Conservation (phyloP, 2,113 vertebrate species). For the Diphyllodes magnificus region DNA sequence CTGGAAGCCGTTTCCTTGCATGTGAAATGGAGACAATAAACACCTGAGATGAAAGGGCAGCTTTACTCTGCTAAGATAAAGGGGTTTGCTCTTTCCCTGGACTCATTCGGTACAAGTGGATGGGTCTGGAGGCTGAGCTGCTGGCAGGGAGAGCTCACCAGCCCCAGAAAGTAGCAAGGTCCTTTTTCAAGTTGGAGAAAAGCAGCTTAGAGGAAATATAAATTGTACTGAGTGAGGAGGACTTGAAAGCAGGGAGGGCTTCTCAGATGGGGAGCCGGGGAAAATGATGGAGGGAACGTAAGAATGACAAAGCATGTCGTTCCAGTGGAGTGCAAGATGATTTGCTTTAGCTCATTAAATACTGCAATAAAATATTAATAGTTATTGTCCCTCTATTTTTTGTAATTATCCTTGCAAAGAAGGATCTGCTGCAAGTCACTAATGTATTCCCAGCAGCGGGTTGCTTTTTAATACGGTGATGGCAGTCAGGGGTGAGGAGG, state of each 20-base stretch:
- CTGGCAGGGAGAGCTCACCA: not conserved
- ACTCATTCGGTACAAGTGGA: not conserved
- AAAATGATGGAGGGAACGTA: slow-evolving; percentile 55
- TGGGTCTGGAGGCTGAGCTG: not conserved
- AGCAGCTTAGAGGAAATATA: slow-evolving; percentile 29
- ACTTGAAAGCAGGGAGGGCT: slow-evolving; percentile 52
- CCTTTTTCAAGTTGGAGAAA: slow-evolving; percentile 33
- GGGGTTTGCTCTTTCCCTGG: not conserved
- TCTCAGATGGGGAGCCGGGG: slow-evolving; percentile 7
- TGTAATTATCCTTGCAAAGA: slow-evolving; percentile 75
- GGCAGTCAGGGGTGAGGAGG: slow-evolving; percentile 36
- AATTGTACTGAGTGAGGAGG: slow-evolving; percentile 16
- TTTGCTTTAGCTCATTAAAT: slow-evolving; percentile 76
- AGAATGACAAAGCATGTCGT: slow-evolving; percentile 68
- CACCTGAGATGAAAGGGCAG: not conserved
- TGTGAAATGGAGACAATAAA: slow-evolving; percentile 37
- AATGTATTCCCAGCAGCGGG: slow-evolving; percentile 73
- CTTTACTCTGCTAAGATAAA: slow-evolving; percentile 22
- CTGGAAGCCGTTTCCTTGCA: not conserved
- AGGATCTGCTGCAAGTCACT: slow-evolving; percentile 69
- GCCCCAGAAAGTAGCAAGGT: not conserved
- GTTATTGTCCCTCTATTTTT: slow-evolving; percentile 78
- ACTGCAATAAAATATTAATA: slow-evolving; percentile 77
- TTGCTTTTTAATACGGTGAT: slow-evolving; percentile 63
- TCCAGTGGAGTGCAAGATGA: slow-evolving; percentile 64